Evolutionary conservation across 2,797 vertebrate genomes (phyloP).

Genomic region (Rhincodon typus): DNA sequence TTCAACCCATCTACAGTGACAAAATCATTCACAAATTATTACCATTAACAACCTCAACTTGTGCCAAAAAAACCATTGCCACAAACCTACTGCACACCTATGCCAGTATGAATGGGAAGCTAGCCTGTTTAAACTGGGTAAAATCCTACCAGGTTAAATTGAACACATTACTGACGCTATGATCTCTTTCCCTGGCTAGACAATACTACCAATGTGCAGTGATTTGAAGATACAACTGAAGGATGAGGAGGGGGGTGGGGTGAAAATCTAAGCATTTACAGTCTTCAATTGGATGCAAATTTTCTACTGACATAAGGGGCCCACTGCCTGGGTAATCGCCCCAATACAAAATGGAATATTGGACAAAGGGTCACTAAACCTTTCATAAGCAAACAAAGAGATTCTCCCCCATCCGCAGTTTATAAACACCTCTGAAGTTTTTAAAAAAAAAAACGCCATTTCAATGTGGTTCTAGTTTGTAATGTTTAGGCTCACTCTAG

Average conservation of each 20-base stretch:
- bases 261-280: neutral
- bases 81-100: neutral
- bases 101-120: neutral
- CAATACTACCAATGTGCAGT: neutral
- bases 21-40: neutral
- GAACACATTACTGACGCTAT: neutral
- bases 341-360: neutral
- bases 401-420: neutral
- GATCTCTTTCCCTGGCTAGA: neutral
- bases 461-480: neutral
- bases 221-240: neutral
- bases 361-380: neutral
- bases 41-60: neutral
- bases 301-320: neutral
- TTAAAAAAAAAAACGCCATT: neutral
- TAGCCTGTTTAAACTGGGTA: neutral
- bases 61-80: neutral
- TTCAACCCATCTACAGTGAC: neutral
- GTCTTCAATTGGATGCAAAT: neutral
- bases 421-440: neutral
- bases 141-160: neutral
- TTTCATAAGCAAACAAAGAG: neutral
- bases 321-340: neutral
- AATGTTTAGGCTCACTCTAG: neutral
- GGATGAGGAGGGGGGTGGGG: neutral